These are phyloP conservation scores for Drosophila asahinai DNA, from an alignment of 1,140 invertebrate species.

Conservation along the genomic window DNA sequence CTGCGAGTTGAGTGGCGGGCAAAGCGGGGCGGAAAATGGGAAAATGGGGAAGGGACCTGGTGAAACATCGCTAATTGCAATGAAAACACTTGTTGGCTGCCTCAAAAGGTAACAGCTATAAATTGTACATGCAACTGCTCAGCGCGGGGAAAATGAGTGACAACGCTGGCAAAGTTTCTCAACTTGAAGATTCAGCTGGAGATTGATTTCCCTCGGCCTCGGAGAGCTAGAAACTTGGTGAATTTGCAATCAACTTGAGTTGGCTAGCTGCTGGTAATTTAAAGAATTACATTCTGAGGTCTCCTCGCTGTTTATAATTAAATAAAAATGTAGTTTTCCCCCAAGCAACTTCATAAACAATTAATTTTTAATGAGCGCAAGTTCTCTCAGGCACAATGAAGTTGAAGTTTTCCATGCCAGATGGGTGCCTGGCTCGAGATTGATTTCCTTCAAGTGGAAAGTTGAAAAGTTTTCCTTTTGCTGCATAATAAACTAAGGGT, in stretches of 20 bases:
- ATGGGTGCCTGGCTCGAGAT: conserved; percentile 1
- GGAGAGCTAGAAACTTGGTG: neutral
- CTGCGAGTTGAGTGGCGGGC: conserved; percentile 29
- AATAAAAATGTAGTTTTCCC: neutral
- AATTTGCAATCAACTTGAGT: neutral
- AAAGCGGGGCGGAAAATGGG: neutral
- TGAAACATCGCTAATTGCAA: conserved; percentile 70
- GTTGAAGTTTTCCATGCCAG: conserved; percentile 10
- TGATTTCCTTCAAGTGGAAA: conserved; percentile 16
- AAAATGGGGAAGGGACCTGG: neutral
- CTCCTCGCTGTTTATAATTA: neutral
- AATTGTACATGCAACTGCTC: conserved; percentile 20
- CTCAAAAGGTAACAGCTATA: conserved; percentile 21
- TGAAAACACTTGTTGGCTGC: conserved; percentile 66
- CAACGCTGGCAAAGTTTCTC: neutral
- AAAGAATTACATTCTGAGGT: neutral
- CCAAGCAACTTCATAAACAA: neutral
- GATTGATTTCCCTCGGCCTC: conserved; percentile 8
- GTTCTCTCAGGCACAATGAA: neutral
- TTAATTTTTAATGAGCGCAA: conserved; percentile 10
- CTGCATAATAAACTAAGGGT: neutral
- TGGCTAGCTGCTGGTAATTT: neutral
- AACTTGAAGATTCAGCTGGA: neutral
- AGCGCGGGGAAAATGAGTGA: conserved; percentile 10
- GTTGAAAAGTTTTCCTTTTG: conserved; percentile 2